phyloP scores from a whole-genome alignment of 1,140 invertebrate genomes.

The Rhopalosiphum padi region DNA sequence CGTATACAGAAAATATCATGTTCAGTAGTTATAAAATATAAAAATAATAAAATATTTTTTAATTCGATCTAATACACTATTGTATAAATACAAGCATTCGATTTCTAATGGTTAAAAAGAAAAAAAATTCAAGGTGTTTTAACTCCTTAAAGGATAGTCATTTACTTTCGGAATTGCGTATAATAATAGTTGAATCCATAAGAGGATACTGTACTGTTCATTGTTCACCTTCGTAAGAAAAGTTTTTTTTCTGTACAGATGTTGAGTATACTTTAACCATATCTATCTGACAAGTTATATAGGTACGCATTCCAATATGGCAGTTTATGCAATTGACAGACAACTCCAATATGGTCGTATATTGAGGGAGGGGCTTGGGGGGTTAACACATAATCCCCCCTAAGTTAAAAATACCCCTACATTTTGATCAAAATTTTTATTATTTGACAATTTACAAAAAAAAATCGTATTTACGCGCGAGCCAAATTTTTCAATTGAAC shows the following conservation, averaged over 20 bases:
- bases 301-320: conserved; percentile 43
- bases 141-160: conserved; percentile 43
- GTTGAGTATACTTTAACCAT: conserved; percentile 34
- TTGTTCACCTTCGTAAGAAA: conserved; percentile 41
- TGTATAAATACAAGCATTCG: background rate
- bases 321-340: conserved; percentile 47
- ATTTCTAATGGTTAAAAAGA: background rate
- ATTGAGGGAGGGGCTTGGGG: background rate
- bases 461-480: conserved; percentile 11
- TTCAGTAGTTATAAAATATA: background rate
- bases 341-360: conserved; percentile 26
- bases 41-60: background rate
- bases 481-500: conserved; percentile 41
- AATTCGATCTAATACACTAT: background rate
- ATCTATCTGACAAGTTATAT: conserved; percentile 48
- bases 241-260: conserved; percentile 20
- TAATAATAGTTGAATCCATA: conserved; percentile 47
- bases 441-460: conserved; percentile 4
- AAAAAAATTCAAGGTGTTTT: conserved; percentile 40
- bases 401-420: background rate
- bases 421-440: background rate
- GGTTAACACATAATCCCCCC: background rate
- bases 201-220: conserved; percentile 31
- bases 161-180: conserved; percentile 41
- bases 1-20: background rate